phyloP scores from a whole-genome alignment of 1,140 invertebrate species.

The Sycophila sp. region DNA sequence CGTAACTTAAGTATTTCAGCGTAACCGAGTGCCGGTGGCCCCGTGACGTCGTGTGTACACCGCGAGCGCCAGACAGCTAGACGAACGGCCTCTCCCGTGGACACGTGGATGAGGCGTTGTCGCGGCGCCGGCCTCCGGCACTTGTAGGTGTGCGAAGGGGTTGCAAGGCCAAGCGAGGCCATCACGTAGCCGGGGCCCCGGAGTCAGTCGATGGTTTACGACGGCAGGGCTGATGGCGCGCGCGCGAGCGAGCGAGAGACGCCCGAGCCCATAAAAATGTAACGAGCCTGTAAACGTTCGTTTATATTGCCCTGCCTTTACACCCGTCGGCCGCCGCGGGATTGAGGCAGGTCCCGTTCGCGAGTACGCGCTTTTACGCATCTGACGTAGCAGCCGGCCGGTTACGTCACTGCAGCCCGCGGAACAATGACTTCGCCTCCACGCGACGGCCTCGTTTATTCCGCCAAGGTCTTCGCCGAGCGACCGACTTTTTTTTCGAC shows the following conservation, averaged over 20 bases:
- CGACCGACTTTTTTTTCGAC: no score
- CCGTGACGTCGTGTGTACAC: slow-evolving; percentile 54
- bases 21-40: slow-evolving; percentile 20
- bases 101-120: slow-evolving; percentile 32
- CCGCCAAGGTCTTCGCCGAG: no score
- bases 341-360: slow-evolving; percentile 61
- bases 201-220: slow-evolving; percentile 62
- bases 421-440: slow-evolving; percentile 13
- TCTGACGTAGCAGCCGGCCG: background rate
- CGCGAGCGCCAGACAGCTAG: slow-evolving; percentile 47
- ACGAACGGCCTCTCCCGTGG: slow-evolving; percentile 29
- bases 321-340: slow-evolving; percentile 49
- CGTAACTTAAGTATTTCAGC: slow-evolving; percentile 55
- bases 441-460: no score
- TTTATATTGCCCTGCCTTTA: slow-evolving; percentile 66
- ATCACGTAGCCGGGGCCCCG: background rate
- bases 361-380: background rate
- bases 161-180: slow-evolving; percentile 13
- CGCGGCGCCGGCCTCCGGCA: background rate
- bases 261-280: slow-evolving; percentile 67
- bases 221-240: slow-evolving; percentile 62
- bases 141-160: slow-evolving; percentile 17
- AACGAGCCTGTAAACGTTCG: slow-evolving; percentile 68
- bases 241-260: slow-evolving; percentile 18
- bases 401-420: background rate